A percentile compares a stretch with the other conserved stretches of the same genome.
Conservation (phyloP, 2,113 vertebrate genomes). For the Ciconia boyciana region DNA sequence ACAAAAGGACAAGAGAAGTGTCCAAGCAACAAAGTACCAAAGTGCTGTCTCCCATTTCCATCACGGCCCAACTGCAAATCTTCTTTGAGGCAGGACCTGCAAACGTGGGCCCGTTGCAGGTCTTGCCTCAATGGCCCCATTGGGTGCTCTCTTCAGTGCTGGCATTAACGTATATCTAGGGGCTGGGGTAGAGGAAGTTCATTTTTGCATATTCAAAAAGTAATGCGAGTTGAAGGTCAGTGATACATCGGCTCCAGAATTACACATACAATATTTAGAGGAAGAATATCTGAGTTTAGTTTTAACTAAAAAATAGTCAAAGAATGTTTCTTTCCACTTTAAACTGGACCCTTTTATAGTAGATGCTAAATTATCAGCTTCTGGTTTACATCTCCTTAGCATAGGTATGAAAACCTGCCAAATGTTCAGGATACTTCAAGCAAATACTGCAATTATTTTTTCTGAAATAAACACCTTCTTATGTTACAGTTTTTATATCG, state of each 20-base stretch:
- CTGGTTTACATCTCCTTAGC: constrained; percentile 62
- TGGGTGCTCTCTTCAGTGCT: neutral
- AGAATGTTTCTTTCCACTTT: constrained; percentile 38
- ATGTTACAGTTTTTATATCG: constrained; percentile 53
- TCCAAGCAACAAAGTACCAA: neutral
- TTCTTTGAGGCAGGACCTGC: neutral
- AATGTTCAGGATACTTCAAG: constrained; percentile 56
- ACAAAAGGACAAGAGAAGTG: neutral
- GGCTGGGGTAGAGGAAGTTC: neutral
- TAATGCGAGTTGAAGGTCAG: neutral
- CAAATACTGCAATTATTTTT: constrained; percentile 63
- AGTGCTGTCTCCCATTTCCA: neutral
- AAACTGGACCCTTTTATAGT: neutral
- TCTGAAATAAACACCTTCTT: constrained; percentile 68
- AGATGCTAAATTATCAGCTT: constrained; percentile 66
- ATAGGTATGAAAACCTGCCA: constrained; percentile 53
- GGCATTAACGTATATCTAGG: neutral
- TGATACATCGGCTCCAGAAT: neutral
- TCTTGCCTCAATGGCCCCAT: neutral
- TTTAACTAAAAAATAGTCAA: neutral
- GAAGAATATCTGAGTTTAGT: neutral
- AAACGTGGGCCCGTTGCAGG: neutral
- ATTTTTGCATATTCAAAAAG: neutral
- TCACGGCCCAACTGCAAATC: fast-evolving
- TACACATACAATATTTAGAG: neutral